Conservation (phyloP, 1,140 invertebrate species). For the Drosophila pectinifera region DNA sequence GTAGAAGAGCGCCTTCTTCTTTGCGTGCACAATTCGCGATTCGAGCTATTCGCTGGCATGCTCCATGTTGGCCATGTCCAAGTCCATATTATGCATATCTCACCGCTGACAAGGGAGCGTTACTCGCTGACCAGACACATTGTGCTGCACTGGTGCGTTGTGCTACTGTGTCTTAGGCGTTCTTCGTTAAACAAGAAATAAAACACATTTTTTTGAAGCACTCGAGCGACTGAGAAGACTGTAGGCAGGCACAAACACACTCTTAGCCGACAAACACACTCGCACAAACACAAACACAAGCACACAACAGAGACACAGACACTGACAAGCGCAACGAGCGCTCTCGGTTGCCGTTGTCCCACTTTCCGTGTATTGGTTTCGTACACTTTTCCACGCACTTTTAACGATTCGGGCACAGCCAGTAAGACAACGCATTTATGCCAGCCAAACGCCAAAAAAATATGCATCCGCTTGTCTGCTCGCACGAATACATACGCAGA, state of each 20-base stretch:
- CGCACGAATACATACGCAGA: constrained; percentile 52
- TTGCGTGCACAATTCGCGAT: constrained; percentile 73
- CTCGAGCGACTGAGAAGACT: constrained; percentile 29
- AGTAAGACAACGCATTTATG: constrained; percentile 59
- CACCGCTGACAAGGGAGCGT: constrained; percentile 11
- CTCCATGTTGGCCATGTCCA: constrained; percentile 20
- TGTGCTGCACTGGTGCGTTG: constrained; percentile 50
- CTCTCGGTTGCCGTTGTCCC: constrained; percentile 78
- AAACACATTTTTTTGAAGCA: constrained; percentile 59
- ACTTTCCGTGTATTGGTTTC: constrained; percentile 82
- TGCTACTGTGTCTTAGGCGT: constrained; percentile 32
- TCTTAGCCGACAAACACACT: constrained; percentile 33
- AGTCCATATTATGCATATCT: constrained; percentile 15
- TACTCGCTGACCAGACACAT: constrained; percentile 33
- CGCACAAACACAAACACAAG: constrained; percentile 32
- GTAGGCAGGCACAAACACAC: constrained; percentile 42
- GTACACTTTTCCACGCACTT: constrained; percentile 82
- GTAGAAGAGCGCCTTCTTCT: constrained; percentile 72
- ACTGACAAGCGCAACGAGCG: constrained; percentile 54
- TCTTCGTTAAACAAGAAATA: constrained; percentile 15
- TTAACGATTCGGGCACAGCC: constrained; percentile 70
- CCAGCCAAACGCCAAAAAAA: constrained; percentile 53
- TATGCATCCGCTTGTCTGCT: constrained; percentile 49
- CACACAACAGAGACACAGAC: constrained; percentile 43
- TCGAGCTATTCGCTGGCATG: constrained; percentile 48